These are phyloP conservation scores for Dermolepida albohirtum DNA, from an alignment of 2,888 invertebrate genomes.

Conservation along the genomic window DNA sequence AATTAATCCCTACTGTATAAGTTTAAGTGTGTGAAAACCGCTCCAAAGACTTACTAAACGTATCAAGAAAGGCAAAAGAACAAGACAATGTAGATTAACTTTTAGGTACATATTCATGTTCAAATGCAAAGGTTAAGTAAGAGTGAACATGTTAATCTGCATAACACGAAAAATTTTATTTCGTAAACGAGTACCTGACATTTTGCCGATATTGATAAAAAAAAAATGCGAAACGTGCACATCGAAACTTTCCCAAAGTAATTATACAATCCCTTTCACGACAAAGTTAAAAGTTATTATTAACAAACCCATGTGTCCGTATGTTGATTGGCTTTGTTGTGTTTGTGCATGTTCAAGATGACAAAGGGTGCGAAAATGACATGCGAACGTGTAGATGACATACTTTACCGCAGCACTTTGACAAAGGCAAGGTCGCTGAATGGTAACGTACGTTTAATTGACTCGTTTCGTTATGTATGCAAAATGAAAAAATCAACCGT, in stretches of 20 bases:
- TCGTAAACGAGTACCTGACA: no score
- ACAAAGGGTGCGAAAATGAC: slow-evolving; percentile 29
- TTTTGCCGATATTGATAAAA: no score
- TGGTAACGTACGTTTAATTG: slow-evolving; percentile 9
- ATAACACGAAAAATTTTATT: no score
- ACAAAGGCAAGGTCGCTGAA: slow-evolving; percentile 29
- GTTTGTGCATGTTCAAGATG: slow-evolving; percentile 16
- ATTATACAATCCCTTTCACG: slow-evolving; percentile 23
- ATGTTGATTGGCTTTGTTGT: slow-evolving; percentile 30
- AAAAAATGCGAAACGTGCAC: neutral
- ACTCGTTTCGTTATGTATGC: slow-evolving; percentile 11
- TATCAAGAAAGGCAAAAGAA: no score
- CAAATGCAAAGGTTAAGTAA: no score
- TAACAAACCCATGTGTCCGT: slow-evolving; percentile 18
- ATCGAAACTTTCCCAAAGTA: slow-evolving; percentile 11
- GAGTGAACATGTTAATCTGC: no score
- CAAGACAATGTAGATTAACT: no score
- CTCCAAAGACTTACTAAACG: no score
- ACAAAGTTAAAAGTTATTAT: slow-evolving; percentile 23
- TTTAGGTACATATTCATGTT: no score
- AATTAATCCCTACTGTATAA: no score
- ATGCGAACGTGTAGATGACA: slow-evolving; percentile 25
- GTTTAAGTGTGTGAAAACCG: no score
- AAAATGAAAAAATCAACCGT: slow-evolving; percentile 8
- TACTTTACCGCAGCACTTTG: slow-evolving; percentile 26